A percentile compares a stretch with the other conserved stretches of the same genome.
Conservation (phyloP, 2,797 vertebrate species). For the Scarus forsteni region DNA sequence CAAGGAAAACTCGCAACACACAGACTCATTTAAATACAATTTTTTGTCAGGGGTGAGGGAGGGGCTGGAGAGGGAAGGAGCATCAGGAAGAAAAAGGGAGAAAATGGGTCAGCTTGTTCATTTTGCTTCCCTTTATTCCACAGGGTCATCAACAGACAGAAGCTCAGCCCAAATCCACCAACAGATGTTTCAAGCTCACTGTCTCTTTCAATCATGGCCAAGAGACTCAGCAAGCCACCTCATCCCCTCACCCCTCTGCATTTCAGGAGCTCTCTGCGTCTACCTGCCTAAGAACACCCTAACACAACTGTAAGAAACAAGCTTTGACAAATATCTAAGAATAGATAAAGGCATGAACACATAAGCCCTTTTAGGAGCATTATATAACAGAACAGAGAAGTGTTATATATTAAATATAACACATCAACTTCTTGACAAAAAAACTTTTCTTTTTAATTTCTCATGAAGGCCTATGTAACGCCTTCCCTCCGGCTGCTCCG, state of each 20-base stretch:
- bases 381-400: conserved; percentile 29
- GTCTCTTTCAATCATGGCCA: conserved; percentile 73
- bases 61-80: conserved; percentile 14
- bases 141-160: conserved; percentile 60
- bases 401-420: conserved; percentile 40
- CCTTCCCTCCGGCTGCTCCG: neutral
- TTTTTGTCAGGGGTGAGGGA: conserved; percentile 8
- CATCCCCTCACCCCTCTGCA: conserved; percentile 44
- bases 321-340: conserved; percentile 30
- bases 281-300: conserved; percentile 8
- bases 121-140: conserved; percentile 72
- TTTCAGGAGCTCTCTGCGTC: conserved; percentile 20
- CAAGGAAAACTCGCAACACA: neutral
- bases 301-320: conserved; percentile 23
- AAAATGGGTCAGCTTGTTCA: conserved; percentile 78
- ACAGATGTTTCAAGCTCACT: conserved; percentile 77
- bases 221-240: conserved; percentile 62
- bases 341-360: conserved; percentile 36
- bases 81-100: conserved; percentile 30
- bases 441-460: conserved; percentile 41
- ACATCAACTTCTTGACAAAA: conserved; percentile 30
- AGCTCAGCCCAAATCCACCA: conserved; percentile 76
- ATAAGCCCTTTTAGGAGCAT: conserved; percentile 14
- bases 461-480: conserved; percentile 20
- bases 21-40: neutral